Conservation (phyloP, 2,888 invertebrate genomes). For the Cataglyphis livida region DNA sequence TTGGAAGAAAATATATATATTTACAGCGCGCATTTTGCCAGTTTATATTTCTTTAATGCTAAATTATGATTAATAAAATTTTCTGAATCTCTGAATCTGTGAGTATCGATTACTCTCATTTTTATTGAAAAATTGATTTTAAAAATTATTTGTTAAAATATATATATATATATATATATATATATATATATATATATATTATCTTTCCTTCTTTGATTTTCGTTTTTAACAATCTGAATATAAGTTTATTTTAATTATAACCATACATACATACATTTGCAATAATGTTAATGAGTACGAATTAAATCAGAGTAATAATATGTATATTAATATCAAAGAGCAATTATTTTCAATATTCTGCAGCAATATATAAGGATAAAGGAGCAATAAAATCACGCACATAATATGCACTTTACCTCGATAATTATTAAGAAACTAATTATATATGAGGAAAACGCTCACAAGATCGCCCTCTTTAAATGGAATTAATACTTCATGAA, state of each 20-base stretch:
- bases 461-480: conserved; percentile 21
- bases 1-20: neutral
- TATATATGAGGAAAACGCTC: conserved; percentile 22
- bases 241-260: neutral
- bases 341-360: neutral
- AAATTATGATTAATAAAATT: neutral
- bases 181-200: neutral
- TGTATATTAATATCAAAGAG: neutral
- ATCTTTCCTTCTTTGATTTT: neutral
- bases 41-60: neutral
- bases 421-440: conserved; percentile 17
- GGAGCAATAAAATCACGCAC: neutral
- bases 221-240: neutral
- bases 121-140: neutral
- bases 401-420: neutral
- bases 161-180: too few relatives aligned
- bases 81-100: neutral
- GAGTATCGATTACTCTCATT: neutral
- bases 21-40: neutral
- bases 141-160: neutral
- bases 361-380: neutral
- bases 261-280: neutral
- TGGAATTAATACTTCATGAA: conserved; percentile 46
- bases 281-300: neutral
- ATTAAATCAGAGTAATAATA: conserved; percentile 28